Percentiles rank a stretch among this genome's conserved stretches.
Evolutionary conservation across 1,140 invertebrate genomes (phyloP).

Genomic region (Drosophila pectinifera): DNA sequence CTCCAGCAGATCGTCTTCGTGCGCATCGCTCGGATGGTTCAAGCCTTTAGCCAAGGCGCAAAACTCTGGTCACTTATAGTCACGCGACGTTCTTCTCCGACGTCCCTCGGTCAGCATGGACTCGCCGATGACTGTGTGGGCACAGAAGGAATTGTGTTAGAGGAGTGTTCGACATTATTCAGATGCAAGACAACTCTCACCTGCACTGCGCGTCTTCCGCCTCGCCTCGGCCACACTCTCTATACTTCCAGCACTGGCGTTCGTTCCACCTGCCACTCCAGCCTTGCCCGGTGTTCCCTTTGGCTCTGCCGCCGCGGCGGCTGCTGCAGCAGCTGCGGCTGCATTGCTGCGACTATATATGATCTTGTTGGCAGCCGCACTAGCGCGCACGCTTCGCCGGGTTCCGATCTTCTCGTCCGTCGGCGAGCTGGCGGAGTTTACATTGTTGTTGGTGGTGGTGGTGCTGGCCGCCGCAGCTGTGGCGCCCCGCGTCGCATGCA

Average conservation of each 20-base stretch:
- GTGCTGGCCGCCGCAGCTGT: slow-evolving; percentile 64
- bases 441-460: slow-evolving; percentile 54
- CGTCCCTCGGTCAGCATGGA: slow-evolving; percentile 79
- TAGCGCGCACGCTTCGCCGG: slow-evolving; percentile 73
- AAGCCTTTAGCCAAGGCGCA: slow-evolving; percentile 83
- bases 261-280: slow-evolving; percentile 21
- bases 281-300: slow-evolving; percentile 53
- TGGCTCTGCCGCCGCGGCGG: slow-evolving; percentile 53
- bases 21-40: slow-evolving; percentile 61
- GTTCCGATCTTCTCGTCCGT: slow-evolving; percentile 83
- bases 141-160: not conserved
- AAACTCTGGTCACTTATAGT: slow-evolving; percentile 87
- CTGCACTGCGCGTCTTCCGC: slow-evolving; percentile 89
- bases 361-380: slow-evolving; percentile 81
- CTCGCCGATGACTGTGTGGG: slow-evolving; percentile 70
- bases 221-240: slow-evolving; percentile 82
- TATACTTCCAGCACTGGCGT: slow-evolving; percentile 30
- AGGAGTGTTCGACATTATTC: too few relatives aligned
- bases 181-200: too few relatives aligned
- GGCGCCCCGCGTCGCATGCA: slow-evolving; percentile 73
- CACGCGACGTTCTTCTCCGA: slow-evolving; percentile 86
- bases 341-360: slow-evolving; percentile 73
- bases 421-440: slow-evolving; percentile 59
- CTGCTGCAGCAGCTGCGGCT: slow-evolving; percentile 62
- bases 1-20: slow-evolving; percentile 65